Percentiles rank a stretch among this genome's conserved stretches.
phyloP scores from a whole-genome alignment of 1,140 invertebrate species.

The Thaumetopoea pityocampa region DNA sequence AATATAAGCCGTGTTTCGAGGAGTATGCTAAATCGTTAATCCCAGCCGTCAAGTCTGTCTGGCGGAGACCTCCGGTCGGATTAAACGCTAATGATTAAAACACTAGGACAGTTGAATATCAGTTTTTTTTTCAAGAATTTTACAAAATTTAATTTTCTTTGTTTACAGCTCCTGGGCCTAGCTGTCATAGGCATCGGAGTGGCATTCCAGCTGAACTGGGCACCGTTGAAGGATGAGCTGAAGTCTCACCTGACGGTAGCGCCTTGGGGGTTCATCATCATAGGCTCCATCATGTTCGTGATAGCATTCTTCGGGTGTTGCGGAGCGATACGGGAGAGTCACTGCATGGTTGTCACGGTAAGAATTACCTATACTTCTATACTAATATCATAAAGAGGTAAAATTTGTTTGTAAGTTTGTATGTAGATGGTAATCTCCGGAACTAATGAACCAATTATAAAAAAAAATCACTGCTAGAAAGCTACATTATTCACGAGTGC shows the following conservation, averaged over 20 bases:
- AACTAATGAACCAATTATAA: too few species aligned
- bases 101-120: too few species aligned
- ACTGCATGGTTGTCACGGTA: constrained; percentile 89
- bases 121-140: neutral
- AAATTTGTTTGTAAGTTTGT: too few species aligned
- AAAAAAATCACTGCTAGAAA: too few species aligned
- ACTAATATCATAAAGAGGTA: too few species aligned
- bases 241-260: constrained; percentile 72
- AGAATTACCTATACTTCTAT: constrained; percentile 28
- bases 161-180: constrained; percentile 79
- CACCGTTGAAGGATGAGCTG: constrained; percentile 67
- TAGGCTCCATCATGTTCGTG: constrained; percentile 84
- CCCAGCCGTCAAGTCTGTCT: too few species aligned
- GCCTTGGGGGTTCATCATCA: constrained; percentile 81
- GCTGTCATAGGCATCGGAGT: constrained; percentile 78
- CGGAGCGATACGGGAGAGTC: constrained; percentile 87
- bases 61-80: too few species aligned
- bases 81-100: too few species aligned
- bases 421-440: too few species aligned
- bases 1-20: too few species aligned
- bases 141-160: constrained; percentile 23
- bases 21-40: too few species aligned
- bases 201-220: constrained; percentile 74
- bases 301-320: constrained; percentile 92
- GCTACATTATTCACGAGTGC: too few species aligned